Evolutionary conservation across 2,888 invertebrate species (phyloP).

Genomic region (Atethmia centrago): DNA sequence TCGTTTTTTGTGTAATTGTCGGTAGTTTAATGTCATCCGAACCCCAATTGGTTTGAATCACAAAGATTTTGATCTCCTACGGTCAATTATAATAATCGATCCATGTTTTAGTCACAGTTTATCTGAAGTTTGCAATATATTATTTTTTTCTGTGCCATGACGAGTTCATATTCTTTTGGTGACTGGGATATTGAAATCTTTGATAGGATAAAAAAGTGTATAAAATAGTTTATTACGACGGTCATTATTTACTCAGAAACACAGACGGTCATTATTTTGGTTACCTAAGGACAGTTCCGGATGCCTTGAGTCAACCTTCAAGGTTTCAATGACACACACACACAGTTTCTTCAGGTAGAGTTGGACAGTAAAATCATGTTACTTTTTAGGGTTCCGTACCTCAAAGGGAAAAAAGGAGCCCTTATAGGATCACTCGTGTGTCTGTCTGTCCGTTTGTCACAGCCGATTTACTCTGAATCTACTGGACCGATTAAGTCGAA

Average conservation of each 20-base stretch:
- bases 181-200: background rate
- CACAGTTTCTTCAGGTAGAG: slow-evolving; percentile 31
- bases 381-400: no score
- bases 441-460: no score
- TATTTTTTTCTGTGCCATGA: background rate
- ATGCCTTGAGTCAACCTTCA: slow-evolving; percentile 47
- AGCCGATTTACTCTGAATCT: no score
- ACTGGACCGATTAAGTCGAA: no score
- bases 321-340: slow-evolving; percentile 57
- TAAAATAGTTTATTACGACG: background rate
- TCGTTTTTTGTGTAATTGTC: slow-evolving; percentile 38
- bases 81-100: slow-evolving; percentile 25
- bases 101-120: background rate
- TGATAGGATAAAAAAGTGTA: background rate
- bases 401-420: no score
- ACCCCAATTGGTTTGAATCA: slow-evolving; percentile 9
- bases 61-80: slow-evolving; percentile 10
- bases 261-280: background rate
- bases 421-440: no score
- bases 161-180: background rate
- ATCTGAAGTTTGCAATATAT: background rate
- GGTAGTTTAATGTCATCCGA: slow-evolving; percentile 22
- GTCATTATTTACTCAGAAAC: background rate
- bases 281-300: slow-evolving; percentile 23
- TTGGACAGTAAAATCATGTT: slow-evolving; percentile 30